A percentile compares a stretch with the other conserved stretches of the same genome.
phyloP scores from a whole-genome alignment of 2,113 vertebrate genomes.

The Prinia subflava region DNA sequence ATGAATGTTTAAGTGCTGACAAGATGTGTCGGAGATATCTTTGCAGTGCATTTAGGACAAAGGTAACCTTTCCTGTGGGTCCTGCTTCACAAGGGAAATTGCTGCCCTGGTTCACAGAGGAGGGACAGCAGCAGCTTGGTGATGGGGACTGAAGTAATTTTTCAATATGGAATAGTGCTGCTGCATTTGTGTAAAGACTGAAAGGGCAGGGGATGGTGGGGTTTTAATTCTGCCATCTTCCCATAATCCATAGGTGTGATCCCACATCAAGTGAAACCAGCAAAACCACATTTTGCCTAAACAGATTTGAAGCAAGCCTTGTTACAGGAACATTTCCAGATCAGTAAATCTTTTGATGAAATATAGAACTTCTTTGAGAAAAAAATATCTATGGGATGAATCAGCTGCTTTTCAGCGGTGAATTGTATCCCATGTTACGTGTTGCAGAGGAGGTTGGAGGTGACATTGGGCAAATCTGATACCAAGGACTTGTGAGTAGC shows the following conservation, averaged over 20 bases:
- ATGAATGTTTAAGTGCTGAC: constrained; percentile 58
- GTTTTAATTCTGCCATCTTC: neutral
- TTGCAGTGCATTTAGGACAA: constrained; percentile 39
- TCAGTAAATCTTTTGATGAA: neutral
- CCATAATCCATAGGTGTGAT: neutral
- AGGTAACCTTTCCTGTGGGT: neutral
- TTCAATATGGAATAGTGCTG: neutral
- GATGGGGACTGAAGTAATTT: neutral
- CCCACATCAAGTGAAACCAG: neutral
- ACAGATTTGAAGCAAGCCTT: neutral
- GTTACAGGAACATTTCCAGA: neutral
- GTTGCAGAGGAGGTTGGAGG: neutral
- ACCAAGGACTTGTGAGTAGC: neutral
- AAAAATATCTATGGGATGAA: neutral
- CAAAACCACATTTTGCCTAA: neutral
- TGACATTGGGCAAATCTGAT: neutral
- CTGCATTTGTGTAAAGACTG: neutral
- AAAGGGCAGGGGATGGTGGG: neutral
- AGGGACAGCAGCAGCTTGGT: neutral
- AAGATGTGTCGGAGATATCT: constrained; percentile 60
- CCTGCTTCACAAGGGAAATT: neutral
- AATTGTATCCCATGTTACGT: neutral
- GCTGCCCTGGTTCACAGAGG: neutral
- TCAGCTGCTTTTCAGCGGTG: neutral
- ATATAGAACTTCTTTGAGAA: neutral